Evolutionary conservation across 2,797 vertebrate species (phyloP), one percentile per base, ranked within the genome.

Genomic region (Peromyscus melanophrys): DNA sequence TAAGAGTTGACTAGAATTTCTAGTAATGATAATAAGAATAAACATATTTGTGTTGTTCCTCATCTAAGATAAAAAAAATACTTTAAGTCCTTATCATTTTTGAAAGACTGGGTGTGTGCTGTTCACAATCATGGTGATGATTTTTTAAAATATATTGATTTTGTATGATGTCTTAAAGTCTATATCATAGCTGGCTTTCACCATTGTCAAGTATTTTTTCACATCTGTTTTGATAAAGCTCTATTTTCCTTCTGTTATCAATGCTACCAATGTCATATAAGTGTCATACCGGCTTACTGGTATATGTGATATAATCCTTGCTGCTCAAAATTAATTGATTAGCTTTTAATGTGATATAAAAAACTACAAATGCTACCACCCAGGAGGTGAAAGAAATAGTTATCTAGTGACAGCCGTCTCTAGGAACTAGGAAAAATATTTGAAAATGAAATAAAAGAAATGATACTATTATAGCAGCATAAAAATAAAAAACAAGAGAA

Each of bases 81-180:
- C 2, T 9, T n/a, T 52, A 78, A 52, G 14, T 78, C 7, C 29
- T 19, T 80, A 80, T 8, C 17, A 80, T 80, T 55, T 55, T n/a
- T n/a, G 19, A 12, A n/a, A 55, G 1, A n/a, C 31, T 34, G 0
- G 0, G 4, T 25, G 8, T 81, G 5, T 59, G n/a, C 19, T 57
- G 17, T 37, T n/a, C 34, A 59, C 6, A 59, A 37, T 12, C 10
- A n/a, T 81, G 23, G 21, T 10, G 29, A 55, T 13, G 17, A 52
- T n/a, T n/a, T 12, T 55, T 81, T n/a, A 55, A 59, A 81, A 25
- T 25, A 14, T 23, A 27, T 37, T 59, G 23, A 10, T 27, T 37
- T 37, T 27, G 37, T 59, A 37, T 37, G 21, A 37, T 37, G 25
- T 55, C 10, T 73, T 73, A 12, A 82, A 37, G 2, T 27, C 7